Evolutionary conservation across 1,140 invertebrate genomes (phyloP).

Genomic region (Sitophilus oryzae): DNA sequence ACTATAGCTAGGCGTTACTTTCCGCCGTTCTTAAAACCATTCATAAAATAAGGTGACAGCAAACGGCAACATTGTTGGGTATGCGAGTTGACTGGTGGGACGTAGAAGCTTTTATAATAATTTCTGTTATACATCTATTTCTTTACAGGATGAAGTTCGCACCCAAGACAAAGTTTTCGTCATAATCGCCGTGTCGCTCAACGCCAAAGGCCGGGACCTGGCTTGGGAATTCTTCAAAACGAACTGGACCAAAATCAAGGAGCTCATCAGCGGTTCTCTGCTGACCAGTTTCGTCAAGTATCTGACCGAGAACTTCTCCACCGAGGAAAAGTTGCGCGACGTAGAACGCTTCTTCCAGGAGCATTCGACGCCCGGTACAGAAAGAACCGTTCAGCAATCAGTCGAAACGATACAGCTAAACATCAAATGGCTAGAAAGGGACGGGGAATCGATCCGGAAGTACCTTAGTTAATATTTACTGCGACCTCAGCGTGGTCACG

Average conservation of each 20-base stretch:
- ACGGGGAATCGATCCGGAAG: conserved; percentile 56
- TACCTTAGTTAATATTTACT: conserved; percentile 50
- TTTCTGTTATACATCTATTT: too few species aligned
- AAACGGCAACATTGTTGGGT: too few species aligned
- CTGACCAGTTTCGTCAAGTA: conserved; percentile 78
- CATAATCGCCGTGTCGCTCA: conserved; percentile 75
- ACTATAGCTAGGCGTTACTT: too few species aligned
- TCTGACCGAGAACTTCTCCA: conserved; percentile 82
- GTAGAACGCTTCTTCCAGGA: conserved; percentile 78
- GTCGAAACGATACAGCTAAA: conserved; percentile 88
- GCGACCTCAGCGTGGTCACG: too few species aligned
- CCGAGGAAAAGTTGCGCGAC: conserved; percentile 70
- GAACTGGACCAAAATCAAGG: conserved; percentile 69
- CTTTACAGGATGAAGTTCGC: conserved; percentile 75
- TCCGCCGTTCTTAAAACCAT: too few species aligned
- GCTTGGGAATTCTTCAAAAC: conserved; percentile 89
- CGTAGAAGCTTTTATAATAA: too few species aligned
- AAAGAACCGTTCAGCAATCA: conserved; percentile 80
- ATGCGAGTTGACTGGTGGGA: too few species aligned
- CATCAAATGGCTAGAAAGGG: conserved; percentile 74
- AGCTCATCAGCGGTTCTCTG: conserved; percentile 75
- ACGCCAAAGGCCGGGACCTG: conserved; percentile 70
- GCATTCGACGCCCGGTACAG: conserved; percentile 71
- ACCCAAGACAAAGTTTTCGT: conserved; percentile 87
- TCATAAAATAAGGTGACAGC: too few species aligned